Percentiles rank a stretch among this genome's conserved stretches.
Conservation (phyloP, 2,888 invertebrate genomes). For the Sarcophaga rosellei region DNA sequence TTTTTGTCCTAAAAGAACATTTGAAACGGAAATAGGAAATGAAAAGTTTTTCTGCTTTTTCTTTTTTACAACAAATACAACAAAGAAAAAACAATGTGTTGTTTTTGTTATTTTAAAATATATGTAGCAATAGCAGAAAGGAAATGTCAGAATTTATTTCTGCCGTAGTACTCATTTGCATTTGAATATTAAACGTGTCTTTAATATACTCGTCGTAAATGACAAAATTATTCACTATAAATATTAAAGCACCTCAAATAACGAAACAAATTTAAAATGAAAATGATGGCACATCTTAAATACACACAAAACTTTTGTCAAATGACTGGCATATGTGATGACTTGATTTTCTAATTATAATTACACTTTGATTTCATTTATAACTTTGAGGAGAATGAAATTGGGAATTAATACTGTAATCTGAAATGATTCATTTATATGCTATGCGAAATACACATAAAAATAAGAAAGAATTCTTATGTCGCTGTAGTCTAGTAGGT, state of each 20-base stretch:
- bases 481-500: too few species aligned
- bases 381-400: too few species aligned
- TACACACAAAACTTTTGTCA: too few species aligned
- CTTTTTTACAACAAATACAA: conserved; percentile 9
- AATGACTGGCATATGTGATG: too few species aligned
- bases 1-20: conserved; percentile 26
- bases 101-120: conserved; percentile 23
- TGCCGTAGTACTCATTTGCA: conserved; percentile 48
- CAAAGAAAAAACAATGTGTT: conserved; percentile 30
- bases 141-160: conserved; percentile 42
- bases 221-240: background rate
- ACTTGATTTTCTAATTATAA: too few species aligned
- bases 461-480: too few species aligned
- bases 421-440: too few species aligned
- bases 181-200: conserved; percentile 15
- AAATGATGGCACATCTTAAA: background rate
- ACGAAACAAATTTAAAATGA: background rate
- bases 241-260: background rate
- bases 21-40: conserved; percentile 56
- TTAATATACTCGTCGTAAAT: background rate
- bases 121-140: conserved; percentile 39
- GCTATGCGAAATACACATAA: too few species aligned
- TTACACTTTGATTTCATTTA: too few species aligned
- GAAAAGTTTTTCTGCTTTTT: conserved; percentile 39
- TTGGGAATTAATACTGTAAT: too few species aligned